phyloP scores from a whole-genome alignment of 1,140 invertebrate species.

The Bilobella aurantiaca region DNA sequence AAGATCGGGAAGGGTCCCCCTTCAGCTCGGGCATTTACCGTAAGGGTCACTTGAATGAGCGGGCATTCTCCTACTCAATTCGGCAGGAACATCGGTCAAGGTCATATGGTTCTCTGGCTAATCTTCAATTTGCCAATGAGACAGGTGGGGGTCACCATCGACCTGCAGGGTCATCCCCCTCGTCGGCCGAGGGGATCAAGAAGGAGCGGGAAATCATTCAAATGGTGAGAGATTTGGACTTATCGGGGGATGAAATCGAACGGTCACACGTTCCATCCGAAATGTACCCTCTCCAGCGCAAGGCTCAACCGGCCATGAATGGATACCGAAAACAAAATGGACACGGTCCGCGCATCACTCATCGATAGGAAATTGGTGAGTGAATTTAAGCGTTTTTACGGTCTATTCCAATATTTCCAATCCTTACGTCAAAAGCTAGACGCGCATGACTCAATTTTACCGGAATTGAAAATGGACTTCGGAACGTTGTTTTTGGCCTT shows the following conservation, averaged over 20 bases:
- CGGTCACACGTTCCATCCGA: conserved; percentile 38
- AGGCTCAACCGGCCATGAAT: conserved; percentile 9
- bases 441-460: too few species aligned
- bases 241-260: conserved; percentile 65
- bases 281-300: conserved; percentile 25
- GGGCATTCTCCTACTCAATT: conserved; percentile 88
- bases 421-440: too few species aligned
- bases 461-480: too few species aligned
- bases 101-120: conserved; percentile 78
- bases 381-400: too few species aligned
- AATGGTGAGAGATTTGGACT: conserved; percentile 71
- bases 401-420: too few species aligned
- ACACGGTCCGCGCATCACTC: conserved; percentile 34
- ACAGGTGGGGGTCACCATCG: conserved; percentile 20
- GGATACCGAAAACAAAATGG: conserved; percentile 31
- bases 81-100: conserved; percentile 80
- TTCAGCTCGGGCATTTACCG: conserved; percentile 78
- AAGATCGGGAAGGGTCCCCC: conserved; percentile 50
- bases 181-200: conserved; percentile 57
- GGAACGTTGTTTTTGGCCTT: too few species aligned
- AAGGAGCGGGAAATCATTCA: conserved; percentile 85
- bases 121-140: conserved; percentile 61
- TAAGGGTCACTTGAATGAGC: conserved; percentile 80
- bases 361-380: conserved; percentile 30
- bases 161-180: conserved; percentile 35